Conservation (phyloP, 1,140 invertebrate genomes). For the Drosophila ogumai region DNA sequence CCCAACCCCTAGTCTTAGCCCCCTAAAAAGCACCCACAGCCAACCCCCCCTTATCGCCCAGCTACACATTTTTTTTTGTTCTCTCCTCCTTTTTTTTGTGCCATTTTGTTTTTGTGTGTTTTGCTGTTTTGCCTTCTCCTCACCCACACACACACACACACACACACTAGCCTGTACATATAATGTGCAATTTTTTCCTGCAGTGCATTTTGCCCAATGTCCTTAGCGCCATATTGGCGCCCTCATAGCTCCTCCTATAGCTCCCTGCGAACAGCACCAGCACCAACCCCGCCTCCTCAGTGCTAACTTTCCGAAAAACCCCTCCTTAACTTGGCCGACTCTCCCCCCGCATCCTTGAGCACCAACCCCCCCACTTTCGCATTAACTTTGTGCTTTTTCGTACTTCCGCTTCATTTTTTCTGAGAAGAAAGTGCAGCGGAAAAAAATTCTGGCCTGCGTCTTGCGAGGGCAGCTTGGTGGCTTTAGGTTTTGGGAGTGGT, state of each 20-base stretch:
- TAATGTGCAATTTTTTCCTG: slow-evolving; percentile 72
- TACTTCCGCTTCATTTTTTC: slow-evolving; percentile 80
- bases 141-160: slow-evolving; percentile 26
- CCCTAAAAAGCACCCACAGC: slow-evolving; percentile 18
- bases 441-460: slow-evolving; percentile 60
- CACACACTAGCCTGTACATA: slow-evolving; percentile 49
- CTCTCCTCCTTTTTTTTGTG: slow-evolving; percentile 62
- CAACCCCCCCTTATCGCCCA: slow-evolving; percentile 1
- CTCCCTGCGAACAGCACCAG: slow-evolving; percentile 5
- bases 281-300: background rate
- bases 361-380: slow-evolving; percentile 46
- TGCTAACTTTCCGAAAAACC: slow-evolving; percentile 16
- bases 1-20: slow-evolving; percentile 17
- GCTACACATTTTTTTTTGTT: slow-evolving; percentile 59
- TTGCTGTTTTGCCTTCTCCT: slow-evolving; percentile 71
- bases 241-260: slow-evolving; percentile 40
- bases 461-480: slow-evolving; percentile 17
- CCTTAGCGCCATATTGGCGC: slow-evolving; percentile 77
- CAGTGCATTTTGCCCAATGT: slow-evolving; percentile 81
- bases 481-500: background rate
- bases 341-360: background rate
- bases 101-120: slow-evolving; percentile 83
- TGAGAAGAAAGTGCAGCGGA: slow-evolving; percentile 55
- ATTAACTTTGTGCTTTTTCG: slow-evolving; percentile 81
- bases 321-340: slow-evolving; percentile 3